Percentiles rank a stretch among this genome's conserved stretches.
Evolutionary conservation across 2,797 vertebrate genomes (phyloP).

Genomic region (Meda fulgida): DNA sequence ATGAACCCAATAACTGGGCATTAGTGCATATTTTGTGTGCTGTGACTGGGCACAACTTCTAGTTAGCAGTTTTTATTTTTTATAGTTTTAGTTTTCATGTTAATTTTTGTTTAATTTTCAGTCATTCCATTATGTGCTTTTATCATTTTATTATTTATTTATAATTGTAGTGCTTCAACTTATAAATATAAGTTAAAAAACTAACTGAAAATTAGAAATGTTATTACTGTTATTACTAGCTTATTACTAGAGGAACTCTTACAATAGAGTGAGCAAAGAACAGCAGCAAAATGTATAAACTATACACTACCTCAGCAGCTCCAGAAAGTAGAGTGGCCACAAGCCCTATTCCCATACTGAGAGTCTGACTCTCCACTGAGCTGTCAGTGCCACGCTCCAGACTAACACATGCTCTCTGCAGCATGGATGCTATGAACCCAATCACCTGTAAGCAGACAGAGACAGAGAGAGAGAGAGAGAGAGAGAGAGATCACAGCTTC

Average conservation of each 20-base stretch:
- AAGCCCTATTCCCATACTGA: conserved; percentile 92
- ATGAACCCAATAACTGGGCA: background rate
- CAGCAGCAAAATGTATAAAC: background rate
- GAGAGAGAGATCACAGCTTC: background rate
- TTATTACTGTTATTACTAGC: too few relatives aligned
- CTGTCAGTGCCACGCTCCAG: conserved; percentile 66
- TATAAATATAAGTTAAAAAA: too few relatives aligned
- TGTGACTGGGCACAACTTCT: background rate
- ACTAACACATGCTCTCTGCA: conserved; percentile 83
- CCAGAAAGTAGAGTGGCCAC: conserved; percentile 87
- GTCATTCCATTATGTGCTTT: background rate
- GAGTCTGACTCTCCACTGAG: conserved; percentile 83
- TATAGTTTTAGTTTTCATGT: background rate
- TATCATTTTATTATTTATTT: background rate
- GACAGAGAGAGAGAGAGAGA: background rate
- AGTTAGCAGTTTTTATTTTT: background rate
- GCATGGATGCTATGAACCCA: conserved; percentile 83
- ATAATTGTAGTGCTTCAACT: background rate
- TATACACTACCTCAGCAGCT: conserved; percentile 80
- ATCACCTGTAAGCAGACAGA: conserved; percentile 77
- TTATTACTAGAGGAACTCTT: background rate
- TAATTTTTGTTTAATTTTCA: too few relatives aligned
- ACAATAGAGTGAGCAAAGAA: background rate
- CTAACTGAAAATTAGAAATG: too few relatives aligned
- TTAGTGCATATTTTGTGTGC: background rate